Evolutionary conservation across 2,888 invertebrate genomes (phyloP).

Genomic region (Aphodius granarius): DNA sequence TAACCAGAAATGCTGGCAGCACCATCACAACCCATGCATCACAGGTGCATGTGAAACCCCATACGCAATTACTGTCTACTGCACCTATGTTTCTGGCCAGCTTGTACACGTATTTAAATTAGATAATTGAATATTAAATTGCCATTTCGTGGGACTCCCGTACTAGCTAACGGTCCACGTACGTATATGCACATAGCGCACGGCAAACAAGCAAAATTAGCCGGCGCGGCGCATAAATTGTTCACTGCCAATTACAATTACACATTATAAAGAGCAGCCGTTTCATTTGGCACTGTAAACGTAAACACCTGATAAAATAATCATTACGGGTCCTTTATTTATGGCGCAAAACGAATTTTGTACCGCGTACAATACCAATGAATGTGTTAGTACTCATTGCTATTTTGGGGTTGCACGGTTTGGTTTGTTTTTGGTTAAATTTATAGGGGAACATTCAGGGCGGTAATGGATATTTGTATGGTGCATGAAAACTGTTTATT

Average conservation of each 20-base stretch:
- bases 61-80: background rate
- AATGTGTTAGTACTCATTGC: background rate
- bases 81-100: background rate
- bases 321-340: background rate
- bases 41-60: background rate
- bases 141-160: background rate
- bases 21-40: background rate
- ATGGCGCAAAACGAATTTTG: background rate
- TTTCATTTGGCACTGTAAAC: background rate
- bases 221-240: background rate
- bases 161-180: background rate
- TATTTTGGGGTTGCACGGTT: background rate
- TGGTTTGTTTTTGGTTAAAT: background rate
- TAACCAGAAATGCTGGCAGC: background rate
- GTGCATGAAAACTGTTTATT: too few species aligned
- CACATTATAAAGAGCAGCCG: background rate
- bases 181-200: background rate
- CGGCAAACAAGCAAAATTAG: background rate
- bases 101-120: background rate
- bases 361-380: background rate
- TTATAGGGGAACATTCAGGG: background rate
- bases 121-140: background rate
- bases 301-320: background rate
- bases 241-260: background rate
- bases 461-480: background rate